Base-by-base conservation (phyloP, 2,888 invertebrate species). In the Andrena bucephala region DNA sequence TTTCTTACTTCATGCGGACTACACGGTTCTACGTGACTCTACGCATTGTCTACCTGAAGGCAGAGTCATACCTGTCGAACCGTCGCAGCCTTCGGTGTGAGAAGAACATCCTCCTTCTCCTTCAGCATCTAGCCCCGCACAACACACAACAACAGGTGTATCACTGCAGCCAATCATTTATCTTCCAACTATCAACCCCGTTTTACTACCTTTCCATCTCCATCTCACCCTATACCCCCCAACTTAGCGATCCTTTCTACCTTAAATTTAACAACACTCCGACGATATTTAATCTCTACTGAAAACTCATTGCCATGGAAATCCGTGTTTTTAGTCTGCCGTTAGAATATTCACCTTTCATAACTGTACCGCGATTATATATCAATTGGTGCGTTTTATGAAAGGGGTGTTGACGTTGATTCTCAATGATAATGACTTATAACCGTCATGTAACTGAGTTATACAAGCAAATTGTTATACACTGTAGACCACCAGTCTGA, bases 71-170 rank as follows among this genome's bases (percentile, higher is more conserved):
- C 96, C 97, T 97, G 98, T 97, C 95, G 97, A 97, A 95, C 97
- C 97, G 95, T 98, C 98, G 96, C 98, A 98, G 96, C 98, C 97
- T 95, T 98, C 98, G 94, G 97, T 97, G 95, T 98, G 98, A 94
- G 98, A 98, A 94, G 97, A 96, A 96, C 98, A 98, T 95, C 98
- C 98, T 94, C 96, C 96, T 95, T 97, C 94, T 92, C 94, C 94
- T 92, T 94, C 97, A 95, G 97, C 96, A 96, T 97, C 97, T 97
- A 96, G 95, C 96, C 96, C 96, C 92, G 93, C 92, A 94, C 89
- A 93, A 93, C 92, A 94, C 90, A 94, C 89, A 94, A 92, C 90
- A 91, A 90, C 84, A 92, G 81, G 80, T 89, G 88, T 88, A 90
- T 92, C 87, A 90, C 90, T 90, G 86, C 79, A 81, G 84, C 88